Percentiles rank a stretch among this genome's conserved stretches.
Conservation (phyloP, 2,888 invertebrate species). For the Nephrocerus scutellatus region DNA sequence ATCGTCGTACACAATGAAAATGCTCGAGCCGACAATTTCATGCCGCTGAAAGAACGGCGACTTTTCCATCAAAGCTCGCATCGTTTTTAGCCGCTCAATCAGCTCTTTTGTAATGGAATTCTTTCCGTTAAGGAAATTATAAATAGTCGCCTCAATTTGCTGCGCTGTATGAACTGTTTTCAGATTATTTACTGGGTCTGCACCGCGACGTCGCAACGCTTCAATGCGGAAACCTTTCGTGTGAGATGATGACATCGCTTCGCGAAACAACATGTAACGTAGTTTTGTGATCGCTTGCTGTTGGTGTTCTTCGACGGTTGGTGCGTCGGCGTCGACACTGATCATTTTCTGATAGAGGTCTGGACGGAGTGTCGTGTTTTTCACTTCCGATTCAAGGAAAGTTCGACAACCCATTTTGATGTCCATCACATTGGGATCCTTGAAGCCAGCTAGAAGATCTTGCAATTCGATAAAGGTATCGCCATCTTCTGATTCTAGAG, state of each 20-base stretch:
- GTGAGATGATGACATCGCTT: conserved; percentile 87
- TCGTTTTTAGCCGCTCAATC: conserved; percentile 65
- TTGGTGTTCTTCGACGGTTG: conserved; percentile 75
- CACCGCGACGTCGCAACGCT: conserved; percentile 81
- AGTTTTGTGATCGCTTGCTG: conserved; percentile 85
- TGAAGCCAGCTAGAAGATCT: conserved; percentile 84
- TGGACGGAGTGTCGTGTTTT: conserved; percentile 70
- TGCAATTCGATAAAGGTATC: conserved; percentile 91
- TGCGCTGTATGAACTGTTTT: conserved; percentile 75
- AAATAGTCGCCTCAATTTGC: conserved; percentile 67
- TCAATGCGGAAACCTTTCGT: conserved; percentile 93
- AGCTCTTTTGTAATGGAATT: conserved; percentile 60
- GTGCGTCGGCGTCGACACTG: conserved; percentile 77
- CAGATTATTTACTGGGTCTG: conserved; percentile 76
- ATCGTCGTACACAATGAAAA: conserved; percentile 88
- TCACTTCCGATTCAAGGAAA: conserved; percentile 91
- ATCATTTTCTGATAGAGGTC: conserved; percentile 97
- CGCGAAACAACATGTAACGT: conserved; percentile 94
- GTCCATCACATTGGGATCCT: conserved; percentile 92
- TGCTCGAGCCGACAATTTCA: conserved; percentile 90
- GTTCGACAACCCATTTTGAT: conserved; percentile 96
- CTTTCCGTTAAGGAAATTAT: conserved; percentile 63
- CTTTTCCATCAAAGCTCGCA: conserved; percentile 71
- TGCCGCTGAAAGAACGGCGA: conserved; percentile 79
- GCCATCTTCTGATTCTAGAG: conserved; percentile 64